Evolutionary conservation across 2,888 invertebrate species (phyloP), one percentile per base, ranked within the genome.

Genomic region (Aleiodes testaceus): DNA sequence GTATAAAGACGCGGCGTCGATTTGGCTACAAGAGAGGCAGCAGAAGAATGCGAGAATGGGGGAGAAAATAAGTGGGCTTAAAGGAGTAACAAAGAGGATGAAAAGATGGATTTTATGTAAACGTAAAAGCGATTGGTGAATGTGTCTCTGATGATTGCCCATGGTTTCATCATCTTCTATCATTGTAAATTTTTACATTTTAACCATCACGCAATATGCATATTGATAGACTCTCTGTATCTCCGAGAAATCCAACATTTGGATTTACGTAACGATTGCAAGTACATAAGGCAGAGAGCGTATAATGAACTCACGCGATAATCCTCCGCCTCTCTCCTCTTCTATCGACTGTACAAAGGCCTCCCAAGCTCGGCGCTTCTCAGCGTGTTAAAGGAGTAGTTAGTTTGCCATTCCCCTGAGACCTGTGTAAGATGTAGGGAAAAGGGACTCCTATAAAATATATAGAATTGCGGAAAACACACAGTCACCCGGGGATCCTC

Each of bases 261-360:
- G 79, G 79, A 79, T 80, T 80, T 79, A 79, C 78, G 79, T 76
- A 80, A 78, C 75, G 79, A 77, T 77, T 78, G 75, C 73, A 70
- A 67, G 72, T 78, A 69, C 63, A 69, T 45, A 66, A 47, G 45
- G 45, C 44, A 70, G 52, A 47, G 75, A 47, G 75, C 75, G 81
- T 79, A 80, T 85, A 84, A 85, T 82, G 83, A 84, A 84, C 84
- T 80, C 80, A 78, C 79, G 83, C 84, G 82, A 83, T 84, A 83
- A 85, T 84, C 82, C 81, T 68, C 70, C 75, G 20, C 63, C 22
- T 63, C 47, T 30, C 14, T 16, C 16, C 16, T 47, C 14, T 47
- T 36, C 36, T 36, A 7, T 36, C 7, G 2, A 36, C 9, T 26
- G 22, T 2, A 52, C 14, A 20, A 47, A 55, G 59, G 52, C 14